Evolutionary conservation across 2,888 invertebrate genomes (phyloP), one percentile per base, ranked within the genome.

Genomic region (Diarsia rubi): DNA sequence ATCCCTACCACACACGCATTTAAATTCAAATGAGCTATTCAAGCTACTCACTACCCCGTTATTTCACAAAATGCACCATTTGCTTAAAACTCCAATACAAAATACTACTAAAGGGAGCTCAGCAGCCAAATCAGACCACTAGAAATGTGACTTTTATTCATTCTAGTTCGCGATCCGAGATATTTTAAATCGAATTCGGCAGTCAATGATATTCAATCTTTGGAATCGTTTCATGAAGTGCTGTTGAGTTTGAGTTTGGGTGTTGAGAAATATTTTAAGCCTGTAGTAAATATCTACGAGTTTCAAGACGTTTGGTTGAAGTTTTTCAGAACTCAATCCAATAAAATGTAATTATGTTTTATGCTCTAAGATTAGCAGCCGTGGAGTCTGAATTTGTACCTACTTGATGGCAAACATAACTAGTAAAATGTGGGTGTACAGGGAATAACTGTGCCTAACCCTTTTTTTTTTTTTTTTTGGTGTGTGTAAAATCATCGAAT

Each of bases 81-180:
- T 93, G 90, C 91, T 91, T 92, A 91, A 93, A 92, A 91, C 92
- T 90, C 88, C 92, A 90, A 93, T 93, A 92, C 91, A 86, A 90
- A 90, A 90, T 89, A 89, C 85, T 86, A 84, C 84, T 88, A 87
- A 89, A 89, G 83, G 83, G 89, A 86, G 86, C 86, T 81, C 79
- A 75, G 82, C 79, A 83, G 59, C 72, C 81, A 81, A 73, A 86
- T 84, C 85, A 89, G 86, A 84, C 88, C 84, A 88, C 83, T 85
- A 86, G 84, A 88, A 90, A 92, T 92, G 92, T 89, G 90, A 91
- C 90, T 92, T 92, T 93, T 92, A 92, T 93, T 90, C 91, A 91
- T 89, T 86, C 88, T 82, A 80, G 83, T 87, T 83, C 83, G 78
- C 83, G 82, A 86, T 82, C 72, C 80, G 84, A 88, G 88, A 88